Evolutionary conservation across 2,888 invertebrate species (phyloP), one percentile per base, ranked within the genome.

Genomic region (Nymphalis urticae): DNA sequence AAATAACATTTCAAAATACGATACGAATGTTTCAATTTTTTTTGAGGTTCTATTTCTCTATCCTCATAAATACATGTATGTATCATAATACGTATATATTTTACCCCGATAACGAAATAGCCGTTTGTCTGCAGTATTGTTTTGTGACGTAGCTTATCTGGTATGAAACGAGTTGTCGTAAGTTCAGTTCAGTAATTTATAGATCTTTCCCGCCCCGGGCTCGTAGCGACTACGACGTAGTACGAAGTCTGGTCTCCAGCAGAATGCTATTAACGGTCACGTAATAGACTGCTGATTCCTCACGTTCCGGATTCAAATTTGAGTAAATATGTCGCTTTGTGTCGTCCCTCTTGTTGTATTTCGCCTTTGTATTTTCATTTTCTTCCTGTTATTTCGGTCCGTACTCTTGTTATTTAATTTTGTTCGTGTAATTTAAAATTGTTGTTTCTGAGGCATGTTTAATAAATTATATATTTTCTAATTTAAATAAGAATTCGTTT

Each of bases 61-160:
- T 2, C n/a, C 8, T 8, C 7, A 13, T 7, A 56, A 0, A 53
- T 53, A 53, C 8, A 21, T 50, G 19, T 5, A 32, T 32, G 6
- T 32, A 32, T 32, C 27, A n/a, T 32, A 32, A 32, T 32, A 32
- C 5, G n/a, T 56, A 56, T 56, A 32, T n/a, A 32, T 56, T 56
- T 7, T 32, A 13, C 58, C 10, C 42, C 80, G 81, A 83, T 87
- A 88, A 88, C 86, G 87, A 88, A 85, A 83, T 78, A 86, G 83
- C 84, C 86, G 85, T 88, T 89, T 86, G 87, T 86, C 85, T 81
- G 81, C 81, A 84, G 86, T 85, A 89, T 90, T 91, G 90, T 92
- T 89, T 91, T 88, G 90, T 81, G 89, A 88, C 85, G 85, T 84
- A 84, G 89, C 89, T 88, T 90, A 91, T 90, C 90, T 90, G 88